These are phyloP conservation scores for Leptinotarsa haldemani DNA, from an alignment of 2,888 invertebrate species.

Conservation along the genomic window DNA sequence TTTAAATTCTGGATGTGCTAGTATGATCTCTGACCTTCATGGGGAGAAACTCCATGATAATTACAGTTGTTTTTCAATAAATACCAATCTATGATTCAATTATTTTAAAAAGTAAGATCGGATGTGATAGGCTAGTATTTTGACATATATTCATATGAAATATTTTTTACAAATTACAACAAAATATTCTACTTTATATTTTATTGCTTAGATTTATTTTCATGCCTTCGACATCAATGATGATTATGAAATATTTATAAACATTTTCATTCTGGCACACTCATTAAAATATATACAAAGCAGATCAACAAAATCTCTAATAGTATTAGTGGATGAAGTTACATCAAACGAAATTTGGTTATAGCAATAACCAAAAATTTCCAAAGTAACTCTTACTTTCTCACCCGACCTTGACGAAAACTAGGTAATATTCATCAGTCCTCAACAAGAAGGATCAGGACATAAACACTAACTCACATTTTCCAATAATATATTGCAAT, in stretches of 20 bases:
- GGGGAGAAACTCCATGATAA: not conserved
- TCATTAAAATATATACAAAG: not conserved
- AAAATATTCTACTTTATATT: constrained; percentile 28
- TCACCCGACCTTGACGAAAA: not conserved
- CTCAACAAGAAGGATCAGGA: not conserved
- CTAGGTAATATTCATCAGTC: not conserved
- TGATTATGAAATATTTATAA: constrained; percentile 23
- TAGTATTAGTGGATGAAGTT: constrained; percentile 16
- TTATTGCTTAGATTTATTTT: constrained; percentile 46
- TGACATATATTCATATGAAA: not conserved
- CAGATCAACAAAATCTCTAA: constrained; percentile 34
- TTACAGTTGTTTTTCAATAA: not conserved
- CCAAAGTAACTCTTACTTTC: not conserved
- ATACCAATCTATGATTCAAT: not conserved
- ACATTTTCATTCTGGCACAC: constrained; percentile 23
- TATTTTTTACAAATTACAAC: not conserved
- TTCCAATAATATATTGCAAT: constrained; percentile 5
- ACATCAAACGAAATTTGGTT: constrained; percentile 9
- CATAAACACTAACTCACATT: not conserved
- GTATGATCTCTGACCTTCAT: not conserved
- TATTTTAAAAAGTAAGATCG: not conserved
- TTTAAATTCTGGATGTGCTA: not conserved
- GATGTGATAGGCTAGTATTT: too few species aligned
- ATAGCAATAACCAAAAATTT: not conserved
- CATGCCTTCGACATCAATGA: constrained; percentile 34